Evolutionary conservation across 2,113 vertebrate species (phyloP), one percentile per base, ranked within the genome.

Genomic region (Gymnocephalus cernua): DNA sequence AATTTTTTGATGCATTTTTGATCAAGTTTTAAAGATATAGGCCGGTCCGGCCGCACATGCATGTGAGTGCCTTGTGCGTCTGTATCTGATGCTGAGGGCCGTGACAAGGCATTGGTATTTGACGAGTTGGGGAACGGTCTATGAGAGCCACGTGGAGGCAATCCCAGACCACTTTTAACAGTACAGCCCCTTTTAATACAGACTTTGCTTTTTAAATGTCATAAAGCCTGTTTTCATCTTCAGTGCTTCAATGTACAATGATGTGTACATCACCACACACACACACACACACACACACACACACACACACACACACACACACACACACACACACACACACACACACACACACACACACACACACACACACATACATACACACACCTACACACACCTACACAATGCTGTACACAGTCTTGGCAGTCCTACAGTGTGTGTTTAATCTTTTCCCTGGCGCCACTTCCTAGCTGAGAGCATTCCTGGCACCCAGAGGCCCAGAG

Each of bases 381-480:
- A 45, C 67, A 54, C 4, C 61, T 25, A 59, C 4, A 48, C n/a
- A 68, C 1, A 61, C 78, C 74, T 63, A 57, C 68, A 89, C 47
- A 82, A 53, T 68, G 68, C 44, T 23, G 25, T 79, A 82, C 71
- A 85, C 79, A 83, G 66, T 41, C n/a, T 29, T 84, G 86, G 83
- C 78, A 83, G 84, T 71, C 61, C 75, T 70, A 64, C 90, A 84
- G 81, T 89, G 90, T 91, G 89, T 85, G 85, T 91, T 92, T 92
- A 90, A 93, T 94, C 89, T 91, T 85, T 87, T 93, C 87, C 85
- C 89, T 93, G 91, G 91, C 89, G 89, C 92, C 90, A 84, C 86
- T 86, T 89, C 83, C 79, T 85, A 79, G 77, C 90, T 80, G 88
- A 88, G 91, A 93, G 89, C 88, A 88, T 93, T 94, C 87, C 86